Conservation (phyloP, 2,797 vertebrate species). For the Hypotaenidia okinawae region DNA sequence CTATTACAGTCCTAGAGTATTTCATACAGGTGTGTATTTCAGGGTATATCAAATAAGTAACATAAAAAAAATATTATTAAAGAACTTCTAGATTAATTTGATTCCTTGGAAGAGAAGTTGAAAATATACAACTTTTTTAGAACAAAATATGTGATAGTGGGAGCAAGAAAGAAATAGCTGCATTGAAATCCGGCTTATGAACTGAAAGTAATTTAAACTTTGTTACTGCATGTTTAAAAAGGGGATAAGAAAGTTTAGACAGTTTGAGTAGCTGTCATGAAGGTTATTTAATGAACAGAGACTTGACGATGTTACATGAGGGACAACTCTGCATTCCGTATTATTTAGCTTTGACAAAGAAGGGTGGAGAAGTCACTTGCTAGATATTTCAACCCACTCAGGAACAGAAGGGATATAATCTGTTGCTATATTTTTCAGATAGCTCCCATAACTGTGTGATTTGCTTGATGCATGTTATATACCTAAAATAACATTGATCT, state of each 20-base stretch:
- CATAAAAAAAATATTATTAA: neutral
- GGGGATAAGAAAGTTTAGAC: neutral
- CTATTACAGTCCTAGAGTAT: neutral
- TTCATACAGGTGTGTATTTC: neutral
- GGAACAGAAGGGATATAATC: neutral
- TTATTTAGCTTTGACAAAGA: conserved; percentile 11
- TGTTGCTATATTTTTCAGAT: neutral
- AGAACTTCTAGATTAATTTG: neutral
- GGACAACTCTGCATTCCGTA: neutral
- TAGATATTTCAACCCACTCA: neutral
- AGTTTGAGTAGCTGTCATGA: neutral
- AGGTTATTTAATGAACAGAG: conserved; percentile 10
- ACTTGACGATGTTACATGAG: neutral
- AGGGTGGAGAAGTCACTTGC: neutral
- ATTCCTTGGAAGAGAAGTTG: neutral
- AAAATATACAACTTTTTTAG: neutral
- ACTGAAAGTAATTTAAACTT: conserved; percentile 15
- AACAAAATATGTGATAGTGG: neutral
- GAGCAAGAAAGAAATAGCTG: neutral
- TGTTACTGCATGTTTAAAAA: conserved; percentile 1
- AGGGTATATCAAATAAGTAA: neutral
- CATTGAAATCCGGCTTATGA: neutral
- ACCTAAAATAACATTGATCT: neutral
- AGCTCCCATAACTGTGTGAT: neutral
- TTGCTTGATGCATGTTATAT: neutral